Conservation (phyloP, 2,797 vertebrate species). For the Bovichtus diacanthus region DNA sequence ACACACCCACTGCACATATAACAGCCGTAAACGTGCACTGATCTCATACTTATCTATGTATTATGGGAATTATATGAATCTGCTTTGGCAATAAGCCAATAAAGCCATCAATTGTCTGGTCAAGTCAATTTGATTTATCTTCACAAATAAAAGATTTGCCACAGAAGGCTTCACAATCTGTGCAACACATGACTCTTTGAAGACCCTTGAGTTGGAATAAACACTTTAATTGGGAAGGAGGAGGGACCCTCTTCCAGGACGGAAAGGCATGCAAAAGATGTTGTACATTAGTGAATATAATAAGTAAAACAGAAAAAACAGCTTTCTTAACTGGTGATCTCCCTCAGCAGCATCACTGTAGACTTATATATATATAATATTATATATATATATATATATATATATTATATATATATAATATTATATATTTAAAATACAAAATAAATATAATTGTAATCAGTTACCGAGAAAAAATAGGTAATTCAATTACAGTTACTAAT, state of each 20-base stretch:
- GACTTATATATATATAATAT: too few relatives aligned
- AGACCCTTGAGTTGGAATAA: neutral
- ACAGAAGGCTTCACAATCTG: neutral
- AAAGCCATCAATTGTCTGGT: neutral
- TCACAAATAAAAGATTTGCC: neutral
- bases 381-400: too few relatives aligned
- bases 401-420: too few relatives aligned
- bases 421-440: too few relatives aligned
- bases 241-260: neutral
- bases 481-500: too few relatives aligned
- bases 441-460: too few relatives aligned
- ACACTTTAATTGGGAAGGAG: neutral
- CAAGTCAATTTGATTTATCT: neutral
- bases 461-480: too few relatives aligned
- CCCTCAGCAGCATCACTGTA: too few relatives aligned
- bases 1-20: neutral
- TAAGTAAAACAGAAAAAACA: neutral
- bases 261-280: neutral
- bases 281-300: neutral
- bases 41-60: neutral
- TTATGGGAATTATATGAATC: neutral
- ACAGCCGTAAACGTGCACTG: neutral
- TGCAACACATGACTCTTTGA: neutral
- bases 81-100: neutral
- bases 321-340: neutral